Conservation (phyloP, 2,113 vertebrate species). For the Stercorarius parasiticus region DNA sequence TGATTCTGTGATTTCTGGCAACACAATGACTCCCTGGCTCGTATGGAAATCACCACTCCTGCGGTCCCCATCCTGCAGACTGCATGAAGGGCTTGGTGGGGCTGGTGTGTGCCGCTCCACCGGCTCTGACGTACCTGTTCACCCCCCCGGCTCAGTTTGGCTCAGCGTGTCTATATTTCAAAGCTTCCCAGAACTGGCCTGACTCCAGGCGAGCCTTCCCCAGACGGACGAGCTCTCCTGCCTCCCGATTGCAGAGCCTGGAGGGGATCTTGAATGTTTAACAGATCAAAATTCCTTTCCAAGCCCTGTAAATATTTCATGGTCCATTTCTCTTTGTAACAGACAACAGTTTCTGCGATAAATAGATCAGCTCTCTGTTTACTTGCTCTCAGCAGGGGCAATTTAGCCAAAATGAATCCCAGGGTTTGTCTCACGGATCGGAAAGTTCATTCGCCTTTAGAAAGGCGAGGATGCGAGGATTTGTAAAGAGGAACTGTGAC, state of each 20-base stretch:
- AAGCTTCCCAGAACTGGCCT: background rate
- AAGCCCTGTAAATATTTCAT: constrained; percentile 6
- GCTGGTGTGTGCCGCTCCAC: background rate
- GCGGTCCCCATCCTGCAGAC: background rate
- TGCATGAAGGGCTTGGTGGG: background rate
- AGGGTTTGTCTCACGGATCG: background rate
- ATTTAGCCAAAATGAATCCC: background rate
- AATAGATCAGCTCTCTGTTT: background rate
- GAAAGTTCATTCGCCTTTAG: background rate
- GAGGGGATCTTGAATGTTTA: background rate
- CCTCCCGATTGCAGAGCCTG: background rate
- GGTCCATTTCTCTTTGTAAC: background rate
- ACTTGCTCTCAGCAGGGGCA: background rate
- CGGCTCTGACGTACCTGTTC: background rate
- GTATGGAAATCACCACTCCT: accelerated
- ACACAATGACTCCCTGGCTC: background rate
- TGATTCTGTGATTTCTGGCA: background rate
- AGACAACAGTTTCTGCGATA: background rate
- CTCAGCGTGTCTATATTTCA: background rate
- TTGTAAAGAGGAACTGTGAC: background rate
- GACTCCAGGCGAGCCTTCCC: background rate
- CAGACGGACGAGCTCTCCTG: background rate
- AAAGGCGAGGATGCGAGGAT: background rate
- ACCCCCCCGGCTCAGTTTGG: background rate
- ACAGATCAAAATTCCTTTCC: background rate